phyloP scores from a whole-genome alignment of 1,140 invertebrate genomes.

The Batillaria attramentaria region DNA sequence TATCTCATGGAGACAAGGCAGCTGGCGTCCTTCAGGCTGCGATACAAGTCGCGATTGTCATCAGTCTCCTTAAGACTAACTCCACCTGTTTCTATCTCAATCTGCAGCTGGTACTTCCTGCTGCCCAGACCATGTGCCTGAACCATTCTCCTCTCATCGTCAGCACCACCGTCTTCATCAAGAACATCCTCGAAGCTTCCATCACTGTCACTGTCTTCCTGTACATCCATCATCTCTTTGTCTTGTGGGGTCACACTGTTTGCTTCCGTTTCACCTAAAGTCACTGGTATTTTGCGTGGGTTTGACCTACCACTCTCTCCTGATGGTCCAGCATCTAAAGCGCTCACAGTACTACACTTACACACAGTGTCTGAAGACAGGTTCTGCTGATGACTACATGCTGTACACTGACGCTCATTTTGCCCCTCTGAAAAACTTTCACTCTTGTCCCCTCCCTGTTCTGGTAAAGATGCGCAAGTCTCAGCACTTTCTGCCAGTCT shows the following conservation, averaged over 20 bases:
- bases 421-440: no score
- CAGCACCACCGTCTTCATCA: constrained; percentile 40
- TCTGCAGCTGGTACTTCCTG: constrained; percentile 50
- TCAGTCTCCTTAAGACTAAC: constrained; percentile 56
- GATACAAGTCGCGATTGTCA: constrained; percentile 62
- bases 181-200: constrained; percentile 34
- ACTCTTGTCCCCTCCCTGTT: background rate
- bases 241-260: background rate
- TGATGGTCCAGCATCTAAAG: no score
- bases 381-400: no score
- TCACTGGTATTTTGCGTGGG: no score
- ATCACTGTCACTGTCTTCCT: constrained; percentile 10
- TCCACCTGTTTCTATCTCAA: constrained; percentile 50
- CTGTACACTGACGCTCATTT: no score
- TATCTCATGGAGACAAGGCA: constrained; percentile 49
- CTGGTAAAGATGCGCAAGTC: background rate
- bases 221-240: constrained; percentile 3
- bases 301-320: no score
- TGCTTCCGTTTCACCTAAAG: no score
- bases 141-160: constrained; percentile 43
- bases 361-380: no score
- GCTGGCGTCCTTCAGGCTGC: constrained; percentile 56
- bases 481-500: background rate
- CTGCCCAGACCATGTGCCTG: constrained; percentile 57
- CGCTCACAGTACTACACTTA: no score